Conservation (phyloP, 1,140 invertebrate genomes). For the Trachymyrmex septentrionalis region DNA sequence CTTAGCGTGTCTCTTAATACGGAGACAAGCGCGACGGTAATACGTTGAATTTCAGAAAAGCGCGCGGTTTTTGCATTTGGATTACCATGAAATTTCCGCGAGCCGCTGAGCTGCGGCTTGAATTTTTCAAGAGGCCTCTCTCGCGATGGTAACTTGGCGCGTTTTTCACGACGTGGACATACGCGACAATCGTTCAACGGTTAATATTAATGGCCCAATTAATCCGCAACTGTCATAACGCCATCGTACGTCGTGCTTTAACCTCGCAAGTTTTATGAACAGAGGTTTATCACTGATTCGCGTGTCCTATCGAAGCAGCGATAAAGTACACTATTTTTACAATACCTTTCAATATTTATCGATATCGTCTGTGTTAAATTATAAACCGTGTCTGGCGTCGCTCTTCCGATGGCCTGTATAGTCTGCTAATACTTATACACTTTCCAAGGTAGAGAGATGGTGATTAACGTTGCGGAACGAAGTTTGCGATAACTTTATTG, state of each 20-base stretch:
- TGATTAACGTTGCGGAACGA: constrained; percentile 80
- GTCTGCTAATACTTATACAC: constrained; percentile 55
- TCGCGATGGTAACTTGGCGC: constrained; percentile 49
- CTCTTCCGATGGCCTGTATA: constrained; percentile 6
- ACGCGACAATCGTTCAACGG: constrained; percentile 58
- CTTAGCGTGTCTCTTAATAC: constrained; percentile 75
- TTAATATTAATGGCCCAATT: constrained; percentile 61
- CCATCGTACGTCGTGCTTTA: constrained; percentile 22
- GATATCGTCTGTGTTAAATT: neutral
- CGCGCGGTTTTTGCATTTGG: constrained; percentile 67
- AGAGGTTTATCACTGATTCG: constrained; percentile 21
- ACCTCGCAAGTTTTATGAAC: constrained; percentile 42
- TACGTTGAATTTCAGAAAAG: constrained; percentile 71
- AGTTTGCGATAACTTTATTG: constrained; percentile 84
- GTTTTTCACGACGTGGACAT: constrained; percentile 54
- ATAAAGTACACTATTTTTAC: constrained; percentile 1
- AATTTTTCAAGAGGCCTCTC: constrained; percentile 58
- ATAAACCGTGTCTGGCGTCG: constrained; percentile 18
- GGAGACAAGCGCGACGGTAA: constrained; percentile 52
- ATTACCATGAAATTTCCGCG: constrained; percentile 46
- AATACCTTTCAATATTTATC: constrained; percentile 7
- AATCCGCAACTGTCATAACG: constrained; percentile 47
- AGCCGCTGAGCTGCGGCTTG: constrained; percentile 22
- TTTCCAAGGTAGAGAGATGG: constrained; percentile 29
- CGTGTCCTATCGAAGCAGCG: neutral